phyloP scores from a whole-genome alignment of 2,113 vertebrate species.

The Triplophysa siluroides region DNA sequence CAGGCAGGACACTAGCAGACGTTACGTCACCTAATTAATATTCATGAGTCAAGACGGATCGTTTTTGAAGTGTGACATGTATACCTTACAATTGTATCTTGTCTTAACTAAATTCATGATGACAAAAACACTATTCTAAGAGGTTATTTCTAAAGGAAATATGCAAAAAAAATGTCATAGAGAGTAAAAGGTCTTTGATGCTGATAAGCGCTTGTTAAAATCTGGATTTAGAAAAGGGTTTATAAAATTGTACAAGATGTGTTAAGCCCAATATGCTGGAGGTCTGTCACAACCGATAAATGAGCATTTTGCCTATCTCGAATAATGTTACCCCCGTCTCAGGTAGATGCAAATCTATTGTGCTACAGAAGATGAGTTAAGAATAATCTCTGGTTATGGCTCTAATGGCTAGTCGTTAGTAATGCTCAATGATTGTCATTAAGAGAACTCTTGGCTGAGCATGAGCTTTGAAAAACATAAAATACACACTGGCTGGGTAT shows the following conservation, averaged over 20 bases:
- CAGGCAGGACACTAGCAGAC: too few relatives aligned
- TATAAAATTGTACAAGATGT: too few relatives aligned
- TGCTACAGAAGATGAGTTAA: constrained; percentile 10
- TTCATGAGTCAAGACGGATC: too few relatives aligned
- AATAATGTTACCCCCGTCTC: not conserved
- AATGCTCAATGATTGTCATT: constrained; percentile 26
- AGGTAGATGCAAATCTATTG: constrained; percentile 26
- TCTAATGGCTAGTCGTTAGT: constrained; percentile 26
- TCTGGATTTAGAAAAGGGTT: too few relatives aligned
- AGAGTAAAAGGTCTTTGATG: not conserved
- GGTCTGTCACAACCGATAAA: constrained; percentile 7
- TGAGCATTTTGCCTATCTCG: not conserved
- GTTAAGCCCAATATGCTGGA: not conserved
- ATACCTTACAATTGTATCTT: not conserved
- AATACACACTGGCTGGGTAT: constrained; percentile 3
- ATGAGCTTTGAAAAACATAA: constrained; percentile 5
- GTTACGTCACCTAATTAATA: too few relatives aligned
- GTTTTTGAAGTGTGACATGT: too few relatives aligned
- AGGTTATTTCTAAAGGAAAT: not conserved
- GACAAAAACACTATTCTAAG: not conserved
- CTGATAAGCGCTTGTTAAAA: not conserved
- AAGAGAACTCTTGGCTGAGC: constrained; percentile 6
- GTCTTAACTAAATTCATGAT: not conserved
- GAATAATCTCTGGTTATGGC: constrained; percentile 7
- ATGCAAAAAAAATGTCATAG: not conserved